phyloP scores from a whole-genome alignment of 2,113 vertebrate genomes.

The Aptenodytes forsteri region DNA sequence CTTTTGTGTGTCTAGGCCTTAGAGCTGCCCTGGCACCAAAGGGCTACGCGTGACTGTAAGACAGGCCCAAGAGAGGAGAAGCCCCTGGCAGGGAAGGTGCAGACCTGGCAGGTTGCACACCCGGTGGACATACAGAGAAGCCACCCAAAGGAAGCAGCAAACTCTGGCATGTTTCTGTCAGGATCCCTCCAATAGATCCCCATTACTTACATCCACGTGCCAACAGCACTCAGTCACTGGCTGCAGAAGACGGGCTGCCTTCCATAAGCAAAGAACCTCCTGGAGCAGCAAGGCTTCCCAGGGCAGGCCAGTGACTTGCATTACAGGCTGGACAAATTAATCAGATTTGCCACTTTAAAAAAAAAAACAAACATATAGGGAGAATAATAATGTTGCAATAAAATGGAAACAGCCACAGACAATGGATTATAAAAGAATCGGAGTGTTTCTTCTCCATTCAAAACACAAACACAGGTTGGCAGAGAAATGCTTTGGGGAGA shows the following conservation, averaged over 20 bases:
- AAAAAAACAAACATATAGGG: background rate
- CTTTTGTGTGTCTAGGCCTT: background rate
- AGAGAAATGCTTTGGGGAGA: background rate
- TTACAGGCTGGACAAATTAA: background rate
- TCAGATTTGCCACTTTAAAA: background rate
- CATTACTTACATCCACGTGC: rapidly evolving
- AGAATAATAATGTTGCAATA: background rate
- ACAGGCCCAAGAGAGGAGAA: background rate
- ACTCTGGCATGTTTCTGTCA: background rate
- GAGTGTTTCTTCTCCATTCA: background rate
- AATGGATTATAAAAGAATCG: rapidly evolving
- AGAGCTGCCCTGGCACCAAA: background rate
- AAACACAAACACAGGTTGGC: background rate
- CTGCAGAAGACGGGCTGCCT: background rate
- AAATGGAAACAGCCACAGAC: background rate
- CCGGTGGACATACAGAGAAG: background rate
- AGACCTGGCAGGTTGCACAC: background rate
- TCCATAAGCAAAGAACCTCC: background rate
- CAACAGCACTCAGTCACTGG: background rate
- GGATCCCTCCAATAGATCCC: background rate
- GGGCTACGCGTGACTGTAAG: background rate
- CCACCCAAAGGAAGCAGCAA: background rate
- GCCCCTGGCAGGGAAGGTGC: background rate
- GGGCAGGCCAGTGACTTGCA: no score
- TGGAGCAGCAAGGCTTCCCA: background rate